Evolutionary conservation across 2,113 vertebrate species (phyloP).

Genomic region (Myotis lucifugus): DNA sequence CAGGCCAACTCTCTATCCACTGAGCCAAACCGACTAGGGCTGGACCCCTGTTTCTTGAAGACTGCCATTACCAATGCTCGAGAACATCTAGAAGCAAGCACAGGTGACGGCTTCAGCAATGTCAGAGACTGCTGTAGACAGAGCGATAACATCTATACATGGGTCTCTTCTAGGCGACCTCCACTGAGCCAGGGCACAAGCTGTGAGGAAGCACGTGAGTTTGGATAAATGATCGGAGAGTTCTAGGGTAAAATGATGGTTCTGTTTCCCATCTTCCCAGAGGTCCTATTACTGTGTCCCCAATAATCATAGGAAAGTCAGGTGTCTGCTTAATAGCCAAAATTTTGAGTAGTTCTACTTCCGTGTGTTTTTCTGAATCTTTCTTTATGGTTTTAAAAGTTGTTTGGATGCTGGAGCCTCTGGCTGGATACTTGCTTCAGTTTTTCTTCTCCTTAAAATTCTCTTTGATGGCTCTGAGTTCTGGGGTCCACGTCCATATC

Average conservation of each 20-base stretch:
- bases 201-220: slow-evolving; percentile 91
- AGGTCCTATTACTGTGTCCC: slow-evolving; percentile 84
- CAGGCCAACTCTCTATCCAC: no score
- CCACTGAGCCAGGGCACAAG: slow-evolving; percentile 92
- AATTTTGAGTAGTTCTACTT: slow-evolving; percentile 83
- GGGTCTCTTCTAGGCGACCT: slow-evolving; percentile 90
- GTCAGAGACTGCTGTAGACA: slow-evolving; percentile 93
- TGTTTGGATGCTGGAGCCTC: slow-evolving; percentile 81
- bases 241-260: slow-evolving; percentile 85
- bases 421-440: slow-evolving; percentile 44
- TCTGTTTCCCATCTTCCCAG: slow-evolving; percentile 87
- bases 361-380: slow-evolving; percentile 82
- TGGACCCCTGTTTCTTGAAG: slow-evolving; percentile 78
- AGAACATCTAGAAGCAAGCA: slow-evolving; percentile 90
- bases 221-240: slow-evolving; percentile 87
- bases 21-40: no score
- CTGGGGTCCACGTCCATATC: slow-evolving; percentile 54
- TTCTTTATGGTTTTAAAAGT: slow-evolving; percentile 87
- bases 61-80: slow-evolving; percentile 87
- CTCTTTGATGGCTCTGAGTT: slow-evolving; percentile 74
- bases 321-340: slow-evolving; percentile 79
- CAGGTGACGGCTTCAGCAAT: slow-evolving; percentile 92
- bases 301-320: slow-evolving; percentile 85
- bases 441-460: slow-evolving; percentile 78
- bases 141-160: slow-evolving; percentile 89